A percentile compares a stretch with the other conserved stretches of the same genome.
Evolutionary conservation across 2,113 vertebrate genomes (phyloP).

Genomic region (Pungitius pungitius): DNA sequence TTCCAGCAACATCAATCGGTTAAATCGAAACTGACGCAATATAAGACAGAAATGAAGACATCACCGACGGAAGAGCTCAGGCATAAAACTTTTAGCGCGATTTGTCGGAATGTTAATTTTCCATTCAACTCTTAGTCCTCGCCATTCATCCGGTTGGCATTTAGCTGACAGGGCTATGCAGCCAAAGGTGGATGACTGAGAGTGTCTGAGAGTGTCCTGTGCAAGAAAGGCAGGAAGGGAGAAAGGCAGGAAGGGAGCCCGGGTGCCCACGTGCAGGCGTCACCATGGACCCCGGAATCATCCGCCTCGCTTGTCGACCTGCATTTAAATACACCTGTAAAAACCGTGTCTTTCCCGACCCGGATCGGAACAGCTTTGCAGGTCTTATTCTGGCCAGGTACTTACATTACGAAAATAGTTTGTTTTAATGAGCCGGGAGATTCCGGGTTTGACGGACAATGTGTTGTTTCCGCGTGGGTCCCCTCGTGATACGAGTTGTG

Average conservation of each 20-base stretch:
- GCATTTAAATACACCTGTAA: constrained; percentile 2
- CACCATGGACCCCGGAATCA: not conserved
- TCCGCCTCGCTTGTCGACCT: constrained; percentile 10
- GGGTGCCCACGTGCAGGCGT: not conserved
- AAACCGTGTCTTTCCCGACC: constrained; percentile 17
- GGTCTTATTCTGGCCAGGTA: not conserved
- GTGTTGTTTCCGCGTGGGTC: constrained; percentile 23
- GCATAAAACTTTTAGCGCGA: constrained; percentile 57
- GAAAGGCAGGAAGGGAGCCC: not conserved
- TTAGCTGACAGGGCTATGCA: constrained; percentile 50
- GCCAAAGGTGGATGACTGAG: constrained; percentile 43
- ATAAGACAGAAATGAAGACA: constrained; percentile 46
- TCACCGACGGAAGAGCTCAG: constrained; percentile 44
- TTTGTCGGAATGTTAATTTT: constrained; percentile 69
- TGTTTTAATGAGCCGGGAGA: constrained; percentile 52
- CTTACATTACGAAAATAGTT: constrained; percentile 33
- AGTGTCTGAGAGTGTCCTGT: not conserved
- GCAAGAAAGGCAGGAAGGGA: not conserved
- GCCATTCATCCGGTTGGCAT: constrained; percentile 68
- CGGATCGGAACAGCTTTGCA: constrained; percentile 8
- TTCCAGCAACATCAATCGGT: not conserved
- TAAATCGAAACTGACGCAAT: constrained; percentile 28
- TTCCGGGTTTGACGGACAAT: constrained; percentile 36
- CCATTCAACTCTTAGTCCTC: constrained; percentile 58
- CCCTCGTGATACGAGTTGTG: constrained; percentile 12